phyloP scores from a whole-genome alignment of 2,888 invertebrate genomes.

The Netelia inedita region DNA sequence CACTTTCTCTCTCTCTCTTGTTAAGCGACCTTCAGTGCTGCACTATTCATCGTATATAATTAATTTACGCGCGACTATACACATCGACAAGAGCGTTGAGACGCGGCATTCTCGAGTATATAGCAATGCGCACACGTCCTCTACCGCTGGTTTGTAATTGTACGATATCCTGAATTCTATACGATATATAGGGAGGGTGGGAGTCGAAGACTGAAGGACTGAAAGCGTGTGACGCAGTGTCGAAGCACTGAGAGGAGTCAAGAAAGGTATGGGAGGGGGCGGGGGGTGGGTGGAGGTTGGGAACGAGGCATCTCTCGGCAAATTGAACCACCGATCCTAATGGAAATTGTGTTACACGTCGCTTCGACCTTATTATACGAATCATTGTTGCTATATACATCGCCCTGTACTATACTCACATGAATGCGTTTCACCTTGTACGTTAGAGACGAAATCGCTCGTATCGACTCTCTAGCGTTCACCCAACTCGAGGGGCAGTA shows the following conservation, averaged over 20 bases:
- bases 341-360: constrained; percentile 63
- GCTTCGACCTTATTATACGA: constrained; percentile 53
- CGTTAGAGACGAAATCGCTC: not conserved
- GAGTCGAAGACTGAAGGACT: constrained; percentile 47
- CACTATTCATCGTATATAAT: constrained; percentile 77
- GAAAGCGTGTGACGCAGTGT: constrained; percentile 66
- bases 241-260: constrained; percentile 28
- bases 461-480: not conserved
- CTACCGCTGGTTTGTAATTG: constrained; percentile 68
- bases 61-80: constrained; percentile 74
- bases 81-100: constrained; percentile 27
- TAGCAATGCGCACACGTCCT: constrained; percentile 19
- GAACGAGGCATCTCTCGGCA: constrained; percentile 56
- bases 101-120: not conserved
- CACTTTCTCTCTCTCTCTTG: constrained; percentile 6
- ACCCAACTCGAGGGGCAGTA: not conserved
- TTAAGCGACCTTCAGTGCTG: constrained; percentile 28
- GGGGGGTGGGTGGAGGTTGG: constrained; percentile 26
- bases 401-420: constrained; percentile 30
- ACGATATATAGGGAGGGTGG: constrained; percentile 37
- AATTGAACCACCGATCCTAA: constrained; percentile 63
- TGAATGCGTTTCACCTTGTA: constrained; percentile 23
- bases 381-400: constrained; percentile 51
- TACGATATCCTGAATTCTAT: constrained; percentile 63
- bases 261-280: constrained; percentile 3